Conservation (phyloP, 2,888 invertebrate genomes). For the Cantharis rustica region DNA sequence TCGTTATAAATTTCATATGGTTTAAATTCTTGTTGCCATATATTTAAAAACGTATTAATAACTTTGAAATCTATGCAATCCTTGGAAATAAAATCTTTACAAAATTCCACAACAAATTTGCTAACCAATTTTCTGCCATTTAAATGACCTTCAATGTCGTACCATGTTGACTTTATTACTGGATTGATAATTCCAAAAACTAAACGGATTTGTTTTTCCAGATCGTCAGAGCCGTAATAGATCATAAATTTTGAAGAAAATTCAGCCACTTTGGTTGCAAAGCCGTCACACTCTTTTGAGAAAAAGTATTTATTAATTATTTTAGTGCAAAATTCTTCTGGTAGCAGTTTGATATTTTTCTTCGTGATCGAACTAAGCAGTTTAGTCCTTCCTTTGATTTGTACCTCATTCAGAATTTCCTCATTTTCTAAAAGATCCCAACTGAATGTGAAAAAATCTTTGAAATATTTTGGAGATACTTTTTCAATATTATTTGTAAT, state of each 20-base stretch:
- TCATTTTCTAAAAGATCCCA: background rate
- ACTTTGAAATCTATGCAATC: background rate
- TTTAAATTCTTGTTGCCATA: background rate
- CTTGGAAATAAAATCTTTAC: background rate
- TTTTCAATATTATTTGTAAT: background rate
- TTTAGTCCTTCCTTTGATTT: background rate
- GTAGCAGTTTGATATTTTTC: background rate
- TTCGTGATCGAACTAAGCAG: background rate
- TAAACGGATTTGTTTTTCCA: background rate
- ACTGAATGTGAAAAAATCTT: background rate
- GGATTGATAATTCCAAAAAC: background rate
- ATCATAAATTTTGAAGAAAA: background rate
- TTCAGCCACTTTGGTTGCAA: background rate
- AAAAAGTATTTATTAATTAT: background rate
- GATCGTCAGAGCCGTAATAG: background rate
- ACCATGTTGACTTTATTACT: background rate
- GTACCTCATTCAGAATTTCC: background rate
- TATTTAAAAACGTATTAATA: background rate
- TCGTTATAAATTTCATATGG: background rate
- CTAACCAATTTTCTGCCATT: background rate
- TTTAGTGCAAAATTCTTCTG: background rate
- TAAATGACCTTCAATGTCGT: background rate
- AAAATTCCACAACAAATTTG: constrained; percentile 4
- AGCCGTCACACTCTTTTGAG: background rate
- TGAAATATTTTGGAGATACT: background rate